These are phyloP conservation scores for Dipodomys merriami DNA, from an alignment of 2,113 vertebrate genomes.

Conservation along the genomic window DNA sequence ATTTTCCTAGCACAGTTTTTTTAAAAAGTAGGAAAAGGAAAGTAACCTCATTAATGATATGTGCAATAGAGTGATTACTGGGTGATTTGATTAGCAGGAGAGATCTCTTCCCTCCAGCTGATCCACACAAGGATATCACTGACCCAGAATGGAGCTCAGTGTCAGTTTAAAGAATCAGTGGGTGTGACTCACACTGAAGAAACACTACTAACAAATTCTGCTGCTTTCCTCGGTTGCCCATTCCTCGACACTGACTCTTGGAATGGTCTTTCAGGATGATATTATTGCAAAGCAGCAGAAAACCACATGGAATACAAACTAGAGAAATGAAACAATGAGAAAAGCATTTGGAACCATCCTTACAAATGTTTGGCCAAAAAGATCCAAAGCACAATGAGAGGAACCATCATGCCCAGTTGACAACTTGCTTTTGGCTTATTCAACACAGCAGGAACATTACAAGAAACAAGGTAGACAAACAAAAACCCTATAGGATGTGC, in stretches of 20 bases:
- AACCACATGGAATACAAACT: not conserved
- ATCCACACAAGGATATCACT: not conserved
- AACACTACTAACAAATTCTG: not conserved
- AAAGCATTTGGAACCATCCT: not conserved
- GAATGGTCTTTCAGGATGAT: conserved; percentile 11
- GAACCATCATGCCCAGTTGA: not conserved
- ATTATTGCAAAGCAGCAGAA: not conserved
- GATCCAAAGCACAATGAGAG: not conserved
- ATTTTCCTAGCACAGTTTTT: not conserved
- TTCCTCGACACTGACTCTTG: not conserved
- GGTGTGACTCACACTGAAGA: not conserved
- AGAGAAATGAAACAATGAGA: not conserved
- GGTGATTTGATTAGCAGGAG: conserved; percentile 1
- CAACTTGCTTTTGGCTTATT: conserved; percentile 60
- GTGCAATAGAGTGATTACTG: not conserved
- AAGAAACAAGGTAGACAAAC: conserved; percentile 43
- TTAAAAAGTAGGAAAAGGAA: conserved; percentile 18
- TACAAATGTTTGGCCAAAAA: not conserved
- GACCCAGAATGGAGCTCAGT: not conserved
- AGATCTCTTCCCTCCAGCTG: not conserved
- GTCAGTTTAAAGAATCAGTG: not conserved
- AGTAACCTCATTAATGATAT: not conserved
- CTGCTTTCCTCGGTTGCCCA: not conserved
- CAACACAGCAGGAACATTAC: conserved; percentile 35
- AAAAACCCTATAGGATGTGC: conserved; percentile 49